Conservation (phyloP, 1,140 invertebrate genomes). For the Lamellibrachia luymesi region DNA sequence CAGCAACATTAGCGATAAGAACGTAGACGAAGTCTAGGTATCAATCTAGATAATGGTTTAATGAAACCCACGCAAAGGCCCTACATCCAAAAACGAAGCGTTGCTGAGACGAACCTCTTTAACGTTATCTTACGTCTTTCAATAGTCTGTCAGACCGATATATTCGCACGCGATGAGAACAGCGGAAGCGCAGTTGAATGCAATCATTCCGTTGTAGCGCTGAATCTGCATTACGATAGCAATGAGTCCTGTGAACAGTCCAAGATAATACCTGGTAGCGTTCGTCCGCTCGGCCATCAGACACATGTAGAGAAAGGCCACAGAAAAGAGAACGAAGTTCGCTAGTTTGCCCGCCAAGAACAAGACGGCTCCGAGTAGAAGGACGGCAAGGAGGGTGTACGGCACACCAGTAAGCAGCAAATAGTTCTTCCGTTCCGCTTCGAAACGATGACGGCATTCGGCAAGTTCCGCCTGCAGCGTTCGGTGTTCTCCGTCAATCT, state of each 20-base stretch:
- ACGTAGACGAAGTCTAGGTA: neutral
- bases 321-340: neutral
- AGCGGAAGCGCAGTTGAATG: neutral
- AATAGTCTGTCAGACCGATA: slow-evolving; percentile 9
- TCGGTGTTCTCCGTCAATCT: slow-evolving; percentile 11
- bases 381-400: neutral
- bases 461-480: slow-evolving; percentile 1
- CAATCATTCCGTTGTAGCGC: neutral
- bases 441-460: slow-evolving; percentile 9
- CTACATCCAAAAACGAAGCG: neutral
- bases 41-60: neutral
- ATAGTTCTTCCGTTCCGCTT: slow-evolving; percentile 10
- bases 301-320: neutral
- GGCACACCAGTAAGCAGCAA: neutral
- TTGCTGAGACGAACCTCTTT: neutral
- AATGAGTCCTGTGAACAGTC: neutral
- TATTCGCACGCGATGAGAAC: neutral
- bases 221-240: neutral
- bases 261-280: slow-evolving; percentile 7
- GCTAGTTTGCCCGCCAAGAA: slow-evolving; percentile 13
- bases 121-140: neutral
- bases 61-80: no score
- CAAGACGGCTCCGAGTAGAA: neutral
- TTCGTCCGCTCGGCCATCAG: neutral
- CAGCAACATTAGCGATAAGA: neutral